Percentiles rank a stretch among this genome's conserved stretches.
phyloP scores from a whole-genome alignment of 1,140 invertebrate species.

The Rhynchophorus ferrugineus region DNA sequence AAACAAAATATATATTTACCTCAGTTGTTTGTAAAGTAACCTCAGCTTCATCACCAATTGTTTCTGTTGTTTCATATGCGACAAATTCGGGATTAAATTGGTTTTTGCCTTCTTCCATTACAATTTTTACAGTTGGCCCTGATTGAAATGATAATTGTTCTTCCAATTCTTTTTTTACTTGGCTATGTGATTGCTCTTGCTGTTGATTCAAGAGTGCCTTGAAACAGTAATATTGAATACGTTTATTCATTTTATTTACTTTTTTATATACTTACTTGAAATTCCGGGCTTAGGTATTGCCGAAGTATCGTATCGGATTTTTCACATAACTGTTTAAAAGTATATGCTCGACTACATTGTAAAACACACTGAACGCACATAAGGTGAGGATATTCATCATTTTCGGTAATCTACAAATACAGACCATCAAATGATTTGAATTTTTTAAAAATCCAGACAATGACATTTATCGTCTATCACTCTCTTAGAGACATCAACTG shows the following conservation, averaged over 20 bases:
- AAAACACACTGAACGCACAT: slow-evolving; percentile 45
- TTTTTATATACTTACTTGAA: slow-evolving; percentile 34
- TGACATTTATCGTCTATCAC: slow-evolving; percentile 1
- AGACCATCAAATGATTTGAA: not conserved
- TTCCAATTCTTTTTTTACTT: slow-evolving; percentile 20
- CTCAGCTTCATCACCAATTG: not conserved
- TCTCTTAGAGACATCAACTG: not conserved
- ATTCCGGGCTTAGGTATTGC: slow-evolving; percentile 38
- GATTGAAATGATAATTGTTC: slow-evolving; percentile 17
- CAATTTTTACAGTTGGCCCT: not conserved
- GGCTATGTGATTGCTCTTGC: slow-evolving; percentile 6
- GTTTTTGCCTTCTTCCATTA: slow-evolving; percentile 1
- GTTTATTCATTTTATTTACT: not conserved
- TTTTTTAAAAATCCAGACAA: slow-evolving; percentile 1
- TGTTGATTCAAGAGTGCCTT: slow-evolving; percentile 2
- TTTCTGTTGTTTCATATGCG: not conserved
- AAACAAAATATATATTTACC: too few relatives aligned
- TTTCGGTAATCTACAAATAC: slow-evolving; percentile 37
- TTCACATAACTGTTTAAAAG: slow-evolving; percentile 46
- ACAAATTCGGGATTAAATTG: slow-evolving; percentile 1
- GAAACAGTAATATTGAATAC: not conserved
- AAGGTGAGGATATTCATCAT: slow-evolving; percentile 43
- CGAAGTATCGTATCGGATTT: slow-evolving; percentile 41
- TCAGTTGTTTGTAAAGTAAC: not conserved
- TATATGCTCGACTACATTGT: slow-evolving; percentile 44